Evolutionary conservation across 2,113 vertebrate species (phyloP), one percentile per base, ranked within the genome.

Genomic region (Anoplopoma fimbria): DNA sequence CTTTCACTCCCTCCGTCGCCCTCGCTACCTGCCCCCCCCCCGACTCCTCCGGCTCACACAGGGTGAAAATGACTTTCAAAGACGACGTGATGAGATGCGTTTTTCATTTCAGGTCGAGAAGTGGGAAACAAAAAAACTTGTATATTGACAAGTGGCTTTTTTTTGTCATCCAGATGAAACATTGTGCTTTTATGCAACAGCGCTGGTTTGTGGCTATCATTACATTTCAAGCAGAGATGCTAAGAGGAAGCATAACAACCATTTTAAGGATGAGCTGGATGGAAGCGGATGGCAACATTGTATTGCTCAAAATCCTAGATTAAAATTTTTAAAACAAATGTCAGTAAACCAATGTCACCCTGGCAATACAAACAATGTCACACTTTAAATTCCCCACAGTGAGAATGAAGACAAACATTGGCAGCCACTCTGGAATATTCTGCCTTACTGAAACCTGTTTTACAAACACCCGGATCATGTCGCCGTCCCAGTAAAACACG

Each of bases 371-470:
- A 42, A 79, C 70, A 75, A 6, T 72, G 74, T 83, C 57, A 19
- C 64, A 45, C 42, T 4, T 3, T 33, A 49, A n/a, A 72, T 31
- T 80, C 25, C 40, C 36, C 45, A 9, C 36, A 2, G 69, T 8
- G 78, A 77, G 73, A 86, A 91, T 81, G 82, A 34, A 31, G 62
- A 83, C 45, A 87, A 88, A 79, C 74, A 79, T 53, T 38, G 76
- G 47, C 78, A 47, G 61, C 40, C 60, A 49, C 70, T 47, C n/a
- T 23, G n/a, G 49, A 65, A 78, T 71, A 80, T 38, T 64, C 82
- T n/a, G 73, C 36, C 63, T 53, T n/a, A 2, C 31, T 61, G 69
- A 83, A 80, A 84, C 80, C 77, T 68, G 42, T 38, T 53, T 57
- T 70, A 40, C 85, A 87, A 86, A 79, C 36, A 63, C 61, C n/a